phyloP scores from a whole-genome alignment of 1,140 invertebrate species.

The Scaptodrosophila lebanonensis region DNA sequence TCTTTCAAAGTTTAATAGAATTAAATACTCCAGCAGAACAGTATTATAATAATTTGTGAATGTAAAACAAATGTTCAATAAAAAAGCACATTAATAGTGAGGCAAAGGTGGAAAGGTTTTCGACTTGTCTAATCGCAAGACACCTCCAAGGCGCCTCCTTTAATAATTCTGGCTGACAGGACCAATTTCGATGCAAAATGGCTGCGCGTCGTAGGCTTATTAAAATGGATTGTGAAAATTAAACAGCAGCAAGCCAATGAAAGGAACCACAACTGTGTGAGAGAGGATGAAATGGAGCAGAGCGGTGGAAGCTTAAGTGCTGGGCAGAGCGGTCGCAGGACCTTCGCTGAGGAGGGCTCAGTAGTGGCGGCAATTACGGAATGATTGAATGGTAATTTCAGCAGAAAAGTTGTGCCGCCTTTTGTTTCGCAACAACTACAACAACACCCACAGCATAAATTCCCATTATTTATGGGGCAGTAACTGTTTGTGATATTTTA shows the following conservation, averaged over 20 bases:
- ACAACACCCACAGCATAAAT: slow-evolving; percentile 62
- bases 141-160: too few relatives aligned
- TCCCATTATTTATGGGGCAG: slow-evolving; percentile 76
- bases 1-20: too few relatives aligned
- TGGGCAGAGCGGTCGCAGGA: too few relatives aligned
- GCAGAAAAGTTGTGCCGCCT: slow-evolving; percentile 46
- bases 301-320: background rate
- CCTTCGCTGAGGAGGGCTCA: background rate
- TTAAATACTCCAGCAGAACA: too few relatives aligned
- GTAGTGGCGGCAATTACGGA: slow-evolving; percentile 58
- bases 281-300: slow-evolving; percentile 3
- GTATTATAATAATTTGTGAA: too few relatives aligned
- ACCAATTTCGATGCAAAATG: slow-evolving; percentile 56
- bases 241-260: slow-evolving; percentile 50
- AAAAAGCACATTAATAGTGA: too few relatives aligned
- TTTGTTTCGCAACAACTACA: slow-evolving; percentile 27
- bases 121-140: too few relatives aligned
- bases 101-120: too few relatives aligned
- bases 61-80: too few relatives aligned
- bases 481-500: slow-evolving; percentile 77
- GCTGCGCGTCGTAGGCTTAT: slow-evolving; percentile 45
- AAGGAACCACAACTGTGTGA: slow-evolving; percentile 7
- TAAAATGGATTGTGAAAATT: slow-evolving; percentile 69
- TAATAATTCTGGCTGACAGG: slow-evolving; percentile 12
- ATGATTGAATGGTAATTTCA: slow-evolving; percentile 77